Percentiles rank a stretch among this genome's conserved stretches.
phyloP scores from a whole-genome alignment of 2,797 vertebrate species.

The Syncerus caffer region DNA sequence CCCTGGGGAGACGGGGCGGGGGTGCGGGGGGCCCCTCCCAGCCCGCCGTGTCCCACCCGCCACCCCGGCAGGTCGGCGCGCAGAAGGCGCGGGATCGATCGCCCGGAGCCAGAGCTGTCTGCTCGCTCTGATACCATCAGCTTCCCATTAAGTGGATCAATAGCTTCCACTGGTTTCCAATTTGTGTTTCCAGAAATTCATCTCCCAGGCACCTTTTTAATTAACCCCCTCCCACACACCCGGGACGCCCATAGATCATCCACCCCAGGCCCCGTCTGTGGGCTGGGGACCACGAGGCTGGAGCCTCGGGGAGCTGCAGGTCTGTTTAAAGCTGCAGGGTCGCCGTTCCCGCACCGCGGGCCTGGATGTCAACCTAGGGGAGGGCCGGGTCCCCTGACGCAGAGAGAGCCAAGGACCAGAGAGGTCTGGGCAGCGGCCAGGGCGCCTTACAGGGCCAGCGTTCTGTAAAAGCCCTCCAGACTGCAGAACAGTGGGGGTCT shows the following conservation, averaged over 20 bases:
- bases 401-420: not conserved
- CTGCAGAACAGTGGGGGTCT: not conserved
- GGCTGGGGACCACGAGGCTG: fast-evolving
- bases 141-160: conserved; percentile 77
- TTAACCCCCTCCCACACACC: conserved; percentile 53
- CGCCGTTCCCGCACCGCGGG: fast-evolving
- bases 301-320: not conserved
- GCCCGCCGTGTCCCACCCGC: not conserved
- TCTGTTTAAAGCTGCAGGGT: not conserved
- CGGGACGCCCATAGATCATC: not conserved
- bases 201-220: conserved; percentile 63
- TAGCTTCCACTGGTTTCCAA: conserved; percentile 60
- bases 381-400: not conserved
- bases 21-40: not conserved
- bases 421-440: not conserved
- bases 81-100: not conserved
- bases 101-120: not conserved
- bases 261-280: not conserved
- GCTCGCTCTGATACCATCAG: conserved; percentile 23
- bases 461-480: not conserved
- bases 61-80: not conserved
- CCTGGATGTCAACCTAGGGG: not conserved
- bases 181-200: conserved; percentile 57
- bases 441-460: not conserved
- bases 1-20: not conserved